Evolutionary conservation across 2,888 invertebrate genomes (phyloP), one percentile per base, ranked within the genome.

Genomic region (Patella pellucida): DNA sequence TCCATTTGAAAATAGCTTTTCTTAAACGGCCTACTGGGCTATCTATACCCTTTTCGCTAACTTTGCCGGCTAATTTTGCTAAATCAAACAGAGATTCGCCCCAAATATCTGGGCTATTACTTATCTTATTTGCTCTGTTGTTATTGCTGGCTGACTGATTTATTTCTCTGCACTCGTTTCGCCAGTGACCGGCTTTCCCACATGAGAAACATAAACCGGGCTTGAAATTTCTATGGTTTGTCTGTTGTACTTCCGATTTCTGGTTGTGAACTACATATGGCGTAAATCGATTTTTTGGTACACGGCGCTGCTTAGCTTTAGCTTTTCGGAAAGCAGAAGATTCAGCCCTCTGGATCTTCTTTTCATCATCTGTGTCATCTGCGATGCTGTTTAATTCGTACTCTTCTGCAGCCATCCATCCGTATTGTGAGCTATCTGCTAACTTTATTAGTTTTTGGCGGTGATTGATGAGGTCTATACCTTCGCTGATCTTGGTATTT

Each of bases 291-390:
- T 14, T 27, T 51, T 16, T 41, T 3, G 15, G 31, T 15, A 9
- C n/a, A 7, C 15, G 41, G 9, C 15, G 16, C 27, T 67, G 41
- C 2, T 19, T 51, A 7, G 52, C 68, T 69, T 52, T 75, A 27
- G 14, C 23, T 23, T 70, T 71, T 41, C 23, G 19, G 19, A n/a
- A 4, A 16, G 27, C 69, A 70, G 16, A 41, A 23, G 41, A 16
- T 70, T 71, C 27, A 1, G 75, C 75, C 52, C 31, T 76, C 2
- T 16, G 12, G 51, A 75, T 75, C 9, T 11, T 19, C 16, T 72
- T 72, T 54, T 75, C 69, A n/a, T n/a, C n/a, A n/a, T n/a, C n/a
- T n/a, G n/a, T n/a, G 68, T 75, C 75, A 3, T 72, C 75, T 2
- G 75, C 75, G 19, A 72, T 68, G 3, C 68, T 68, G 54, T 75